phyloP scores from a whole-genome alignment of 1,140 invertebrate species.

The Atta texana region DNA sequence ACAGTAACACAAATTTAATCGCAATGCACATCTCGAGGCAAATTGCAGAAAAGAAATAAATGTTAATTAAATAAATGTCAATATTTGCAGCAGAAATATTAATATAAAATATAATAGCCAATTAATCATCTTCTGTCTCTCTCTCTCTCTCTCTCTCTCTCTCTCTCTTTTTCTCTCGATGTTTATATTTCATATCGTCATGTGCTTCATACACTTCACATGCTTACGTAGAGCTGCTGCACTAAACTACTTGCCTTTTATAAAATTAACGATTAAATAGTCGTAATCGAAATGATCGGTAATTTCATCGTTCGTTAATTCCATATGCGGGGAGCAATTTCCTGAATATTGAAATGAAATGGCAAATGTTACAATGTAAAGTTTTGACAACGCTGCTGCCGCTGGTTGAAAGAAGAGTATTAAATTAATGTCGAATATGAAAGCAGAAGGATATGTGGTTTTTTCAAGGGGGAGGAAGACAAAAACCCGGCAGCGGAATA shows the following conservation, averaged over 20 bases:
- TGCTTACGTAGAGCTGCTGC: not conserved
- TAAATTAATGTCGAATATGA: slow-evolving; percentile 63
- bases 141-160: too few species aligned
- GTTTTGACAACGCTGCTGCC: slow-evolving; percentile 45
- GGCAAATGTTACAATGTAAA: slow-evolving; percentile 44
- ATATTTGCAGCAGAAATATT: slow-evolving; percentile 3
- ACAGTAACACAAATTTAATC: not conserved
- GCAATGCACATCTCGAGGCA: not conserved
- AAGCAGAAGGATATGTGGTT: slow-evolving; percentile 35
- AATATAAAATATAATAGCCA: not conserved
- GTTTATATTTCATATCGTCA: slow-evolving; percentile 6
- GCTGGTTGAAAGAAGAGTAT: slow-evolving; percentile 26
- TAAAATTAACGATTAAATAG: slow-evolving; percentile 38
- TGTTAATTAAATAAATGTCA: not conserved
- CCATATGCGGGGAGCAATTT: not conserved
- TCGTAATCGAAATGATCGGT: slow-evolving; percentile 25
- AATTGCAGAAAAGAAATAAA: not conserved
- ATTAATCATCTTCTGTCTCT: not conserved
- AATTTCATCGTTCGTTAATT: slow-evolving; percentile 56
- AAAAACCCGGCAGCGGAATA: slow-evolving; percentile 42
- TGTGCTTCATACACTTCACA: not conserved
- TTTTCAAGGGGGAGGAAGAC: not conserved
- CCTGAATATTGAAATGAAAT: slow-evolving; percentile 49
- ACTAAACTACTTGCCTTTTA: not conserved
- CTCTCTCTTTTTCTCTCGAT: not conserved